phyloP scores from a whole-genome alignment of 2,888 invertebrate species.

The Trichopoda pennipes region DNA sequence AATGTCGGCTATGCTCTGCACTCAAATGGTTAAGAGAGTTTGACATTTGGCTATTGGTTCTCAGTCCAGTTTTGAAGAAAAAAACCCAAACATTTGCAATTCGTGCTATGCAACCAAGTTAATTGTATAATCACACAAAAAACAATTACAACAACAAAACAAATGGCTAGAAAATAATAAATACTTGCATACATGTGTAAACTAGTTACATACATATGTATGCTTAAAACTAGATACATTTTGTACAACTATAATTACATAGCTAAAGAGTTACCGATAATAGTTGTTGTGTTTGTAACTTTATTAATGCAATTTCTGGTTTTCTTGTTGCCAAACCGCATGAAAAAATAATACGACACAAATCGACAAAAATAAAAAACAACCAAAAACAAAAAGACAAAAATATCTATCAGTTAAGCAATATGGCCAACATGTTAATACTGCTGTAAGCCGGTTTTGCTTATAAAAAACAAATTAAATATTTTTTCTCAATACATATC shows the following conservation, averaged over 20 bases:
- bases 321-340: conserved; percentile 49
- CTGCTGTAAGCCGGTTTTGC: neutral
- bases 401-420: conserved; percentile 52
- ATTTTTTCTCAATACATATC: neutral
- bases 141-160: conserved; percentile 15
- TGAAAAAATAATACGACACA: conserved; percentile 10
- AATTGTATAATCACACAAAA: conserved; percentile 24
- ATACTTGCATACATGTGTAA: neutral
- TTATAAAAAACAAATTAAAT: neutral
- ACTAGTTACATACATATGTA: neutral
- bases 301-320: conserved; percentile 56
- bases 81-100: conserved; percentile 14
- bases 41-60: conserved; percentile 19
- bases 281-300: conserved; percentile 25
- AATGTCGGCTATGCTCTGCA: neutral
- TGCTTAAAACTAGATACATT: neutral
- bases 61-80: conserved; percentile 26
- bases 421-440: conserved; percentile 44
- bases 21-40: neutral
- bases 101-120: conserved; percentile 52
- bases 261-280: conserved; percentile 3
- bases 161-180: conserved; percentile 1
- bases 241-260: neutral
- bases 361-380: too few species aligned
- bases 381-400: conserved; percentile 43